Base-by-base conservation (phyloP, 2,113 vertebrate genomes). In the Pelusios castaneus region DNA sequence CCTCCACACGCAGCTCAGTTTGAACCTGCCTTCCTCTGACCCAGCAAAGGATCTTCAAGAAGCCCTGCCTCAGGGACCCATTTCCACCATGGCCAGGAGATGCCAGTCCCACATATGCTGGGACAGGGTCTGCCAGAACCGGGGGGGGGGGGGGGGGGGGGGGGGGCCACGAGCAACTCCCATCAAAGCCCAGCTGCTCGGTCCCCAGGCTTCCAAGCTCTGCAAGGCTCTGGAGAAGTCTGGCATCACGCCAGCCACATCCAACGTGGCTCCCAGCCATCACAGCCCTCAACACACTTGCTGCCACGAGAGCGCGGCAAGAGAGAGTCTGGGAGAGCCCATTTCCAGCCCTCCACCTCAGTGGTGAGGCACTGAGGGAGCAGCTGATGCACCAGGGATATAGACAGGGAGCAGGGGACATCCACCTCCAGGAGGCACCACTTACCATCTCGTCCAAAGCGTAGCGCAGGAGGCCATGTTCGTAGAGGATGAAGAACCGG, bases 371-470 rank as follows among this genome's bases (percentile, higher is more conserved):
- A 21, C 2, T 6, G 8, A 80, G 51, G 8, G 11, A 16, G 55
- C 11, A 21, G 27, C 79, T 43, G 8, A 31, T 6, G 4, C 14
- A 17, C 34, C 63, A 38, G 63, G 29, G 12, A 60, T 31, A 34
- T 7, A 60, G 7, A 60, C 58, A 60, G 58, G n/a, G 63, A 70
- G n/a, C 63, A 38, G n/a, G n/a, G 63, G 63, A 70, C n/a, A 34
- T 22, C 34, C 7, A 2, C n/a, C 63, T 38, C n/a, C 29, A 41
- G n/a, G 22, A 0, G 1, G 67, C 19, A 52, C 60, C 86, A 98
- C 99, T 99, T 88, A 99, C 99, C 99, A 99, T 99, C 97, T 99
- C 99, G 58, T 99, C 99, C 97, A 99, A 97, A 89, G 99, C 99
- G 0, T 99, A 99, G 93, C 99, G 99, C 90, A 99, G 97, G 84